Base-by-base conservation (phyloP, 1,140 invertebrate genomes). In the Tetragnatha versicolor region DNA sequence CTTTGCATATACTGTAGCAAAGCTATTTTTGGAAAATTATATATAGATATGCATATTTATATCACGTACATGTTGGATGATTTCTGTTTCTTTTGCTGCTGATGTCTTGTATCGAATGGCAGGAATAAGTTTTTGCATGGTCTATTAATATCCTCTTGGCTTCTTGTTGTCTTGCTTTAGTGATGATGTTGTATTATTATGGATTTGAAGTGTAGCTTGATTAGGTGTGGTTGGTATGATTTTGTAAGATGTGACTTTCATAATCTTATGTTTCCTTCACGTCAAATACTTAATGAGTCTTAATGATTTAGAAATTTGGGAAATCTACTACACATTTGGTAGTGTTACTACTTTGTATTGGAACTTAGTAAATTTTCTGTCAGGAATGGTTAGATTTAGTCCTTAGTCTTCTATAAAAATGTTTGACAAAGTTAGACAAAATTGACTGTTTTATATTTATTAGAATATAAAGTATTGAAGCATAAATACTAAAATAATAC, bases 11-110 rank as follows among this genome's bases (percentile, higher is more conserved):
- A 61, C 27, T 61, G 53, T 73, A 73, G 70, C 37, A 73, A 37
- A 73, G 70, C 70, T 73, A 73, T 73, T 73, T 73, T 73, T 73
- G 70, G 70, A 73, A 73, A 42, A 73, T 39, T 73, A 73, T 73
- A 73, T 73, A 72, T 72, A 72, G 69, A 61, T 61, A 39, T 27
- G 53, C 70, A 22, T 39, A 73, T 73, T 73, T 73, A 73, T 73
- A 73, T 73, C 55, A 61, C 61, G 33, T 73, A 73, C 70, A 60
- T 73, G 10, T 42, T 47, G 25, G 33, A 47, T 61, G 35, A 29
- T 58, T 39, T 66, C 27, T 5, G 17, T 73, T 61, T 61, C 31
- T 47, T 33, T 47, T 47, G 22, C 27, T 14, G 49, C 9, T 47
- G 7, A 47, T 47, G 63, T 45, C n/a, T 14, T n/a, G n/a, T 1